phyloP scores from a whole-genome alignment of 2,797 vertebrate genomes.

The Malacoctenus gilli region DNA sequence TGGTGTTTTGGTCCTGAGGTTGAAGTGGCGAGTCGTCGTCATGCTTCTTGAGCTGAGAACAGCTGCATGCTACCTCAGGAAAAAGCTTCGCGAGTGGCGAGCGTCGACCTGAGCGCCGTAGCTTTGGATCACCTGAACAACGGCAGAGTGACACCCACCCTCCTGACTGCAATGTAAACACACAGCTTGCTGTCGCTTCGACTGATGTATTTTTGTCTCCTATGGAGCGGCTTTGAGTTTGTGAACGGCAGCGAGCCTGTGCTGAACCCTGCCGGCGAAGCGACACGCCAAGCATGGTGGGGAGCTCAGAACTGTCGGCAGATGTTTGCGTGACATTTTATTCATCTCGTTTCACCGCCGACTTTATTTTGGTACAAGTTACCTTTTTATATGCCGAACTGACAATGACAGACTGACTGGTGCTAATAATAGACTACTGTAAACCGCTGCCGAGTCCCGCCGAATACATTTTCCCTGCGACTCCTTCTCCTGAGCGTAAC shows the following conservation, averaged over 20 bases:
- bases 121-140: not conserved
- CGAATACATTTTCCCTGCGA: slow-evolving; percentile 26
- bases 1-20: not conserved
- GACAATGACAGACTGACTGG: slow-evolving; percentile 56
- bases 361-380: slow-evolving; percentile 44
- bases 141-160: too few species aligned
- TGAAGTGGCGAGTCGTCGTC: not conserved
- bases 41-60: not conserved
- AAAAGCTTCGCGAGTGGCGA: not conserved
- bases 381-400: slow-evolving; percentile 40
- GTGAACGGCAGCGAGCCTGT: not conserved
- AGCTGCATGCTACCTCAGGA: not conserved
- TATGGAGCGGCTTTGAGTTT: not conserved
- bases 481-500: not conserved
- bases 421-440: slow-evolving; percentile 44
- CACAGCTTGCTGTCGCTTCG: too few species aligned
- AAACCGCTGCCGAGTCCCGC: slow-evolving; percentile 12
- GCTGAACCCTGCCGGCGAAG: not conserved
- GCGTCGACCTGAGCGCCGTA: not conserved
- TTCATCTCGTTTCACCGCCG: slow-evolving; percentile 26
- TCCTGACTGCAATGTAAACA: too few species aligned
- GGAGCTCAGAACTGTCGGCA: slow-evolving; percentile 21
- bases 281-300: slow-evolving; percentile 5
- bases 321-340: slow-evolving; percentile 17
- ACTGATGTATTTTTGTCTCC: too few species aligned